Conservation (phyloP, 2,797 vertebrate genomes). For the Champsocephalus esox region DNA sequence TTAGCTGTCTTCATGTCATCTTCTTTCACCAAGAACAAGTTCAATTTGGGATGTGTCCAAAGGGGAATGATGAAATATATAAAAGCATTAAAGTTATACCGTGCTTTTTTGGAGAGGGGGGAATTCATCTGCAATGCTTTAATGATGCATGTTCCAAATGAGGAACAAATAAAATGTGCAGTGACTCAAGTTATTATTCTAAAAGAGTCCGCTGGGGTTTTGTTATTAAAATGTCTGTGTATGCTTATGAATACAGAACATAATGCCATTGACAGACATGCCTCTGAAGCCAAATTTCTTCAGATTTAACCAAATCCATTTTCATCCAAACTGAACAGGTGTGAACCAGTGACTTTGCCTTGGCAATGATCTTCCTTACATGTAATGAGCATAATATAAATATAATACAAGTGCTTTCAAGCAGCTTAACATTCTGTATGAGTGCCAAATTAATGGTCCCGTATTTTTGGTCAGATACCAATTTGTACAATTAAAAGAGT, state of each 20-base stretch:
- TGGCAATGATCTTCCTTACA: constrained; percentile 67
- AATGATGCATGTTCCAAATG: background rate
- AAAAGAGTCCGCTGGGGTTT: background rate
- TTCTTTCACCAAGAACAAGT: background rate
- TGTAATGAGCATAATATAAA: constrained; percentile 70
- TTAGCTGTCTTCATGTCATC: background rate
- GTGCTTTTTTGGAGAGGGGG: background rate
- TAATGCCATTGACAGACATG: constrained; percentile 35
- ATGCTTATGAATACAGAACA: constrained; percentile 30
- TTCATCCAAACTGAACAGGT: constrained; percentile 69
- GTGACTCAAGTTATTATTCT: background rate
- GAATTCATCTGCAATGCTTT: background rate
- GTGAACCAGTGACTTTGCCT: constrained; percentile 56
- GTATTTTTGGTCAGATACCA: constrained; percentile 43
- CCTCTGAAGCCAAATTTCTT: constrained; percentile 47
- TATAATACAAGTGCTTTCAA: constrained; percentile 66
- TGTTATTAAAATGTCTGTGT: background rate
- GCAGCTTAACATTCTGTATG: constrained; percentile 54
- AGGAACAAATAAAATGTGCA: constrained; percentile 12
- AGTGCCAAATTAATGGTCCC: constrained; percentile 34
- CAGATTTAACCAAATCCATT: constrained; percentile 47
- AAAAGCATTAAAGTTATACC: background rate
- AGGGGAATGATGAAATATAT: constrained; percentile 7
- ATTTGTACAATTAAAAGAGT: constrained; percentile 19
- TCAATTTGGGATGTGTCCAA: constrained; percentile 6